Conservation (phyloP, 92 coral and sea anemone genomes). For the Diadumene lineata region DNA sequence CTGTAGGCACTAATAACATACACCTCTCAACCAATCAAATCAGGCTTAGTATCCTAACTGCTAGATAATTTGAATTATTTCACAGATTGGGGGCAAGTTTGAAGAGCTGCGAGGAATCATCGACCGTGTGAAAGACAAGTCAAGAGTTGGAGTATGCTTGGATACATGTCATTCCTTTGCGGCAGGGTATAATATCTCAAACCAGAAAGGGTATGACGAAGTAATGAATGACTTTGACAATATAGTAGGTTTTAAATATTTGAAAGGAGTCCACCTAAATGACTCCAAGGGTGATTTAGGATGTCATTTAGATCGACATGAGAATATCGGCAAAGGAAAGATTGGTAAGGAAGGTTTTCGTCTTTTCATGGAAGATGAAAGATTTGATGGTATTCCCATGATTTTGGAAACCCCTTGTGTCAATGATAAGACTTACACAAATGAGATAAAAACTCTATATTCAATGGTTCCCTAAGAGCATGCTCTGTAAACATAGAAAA, state of each 20-base stretch:
- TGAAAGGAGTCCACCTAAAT: constrained; percentile 82
- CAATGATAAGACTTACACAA: constrained; percentile 64
- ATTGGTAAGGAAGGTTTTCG: constrained; percentile 76
- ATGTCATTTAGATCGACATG: constrained; percentile 92
- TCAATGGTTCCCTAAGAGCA: constrained; percentile 43
- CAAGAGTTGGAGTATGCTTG: constrained; percentile 83
- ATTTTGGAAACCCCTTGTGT: constrained; percentile 86
- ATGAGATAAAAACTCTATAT: constrained; percentile 74
- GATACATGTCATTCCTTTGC: constrained; percentile 97
- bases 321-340: constrained; percentile 92
- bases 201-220: constrained; percentile 61
- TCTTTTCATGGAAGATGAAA: constrained; percentile 72
- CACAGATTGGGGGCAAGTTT: constrained; percentile 94
- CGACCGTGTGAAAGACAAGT: constrained; percentile 85
- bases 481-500: not conserved
- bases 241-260: constrained; percentile 68
- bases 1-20: no score
- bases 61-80: not conserved
- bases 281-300: constrained; percentile 93
- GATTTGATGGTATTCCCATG: constrained; percentile 89
- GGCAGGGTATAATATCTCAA: constrained; percentile 82
- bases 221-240: constrained; percentile 80
- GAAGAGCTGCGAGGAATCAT: constrained; percentile 83
- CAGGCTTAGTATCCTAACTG: no score
- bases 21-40: no score